Percentiles rank a stretch among this genome's conserved stretches.
These are phyloP conservation scores for Lates japonicus DNA, from an alignment of 2,797 vertebrate genomes.

Conservation along the genomic window DNA sequence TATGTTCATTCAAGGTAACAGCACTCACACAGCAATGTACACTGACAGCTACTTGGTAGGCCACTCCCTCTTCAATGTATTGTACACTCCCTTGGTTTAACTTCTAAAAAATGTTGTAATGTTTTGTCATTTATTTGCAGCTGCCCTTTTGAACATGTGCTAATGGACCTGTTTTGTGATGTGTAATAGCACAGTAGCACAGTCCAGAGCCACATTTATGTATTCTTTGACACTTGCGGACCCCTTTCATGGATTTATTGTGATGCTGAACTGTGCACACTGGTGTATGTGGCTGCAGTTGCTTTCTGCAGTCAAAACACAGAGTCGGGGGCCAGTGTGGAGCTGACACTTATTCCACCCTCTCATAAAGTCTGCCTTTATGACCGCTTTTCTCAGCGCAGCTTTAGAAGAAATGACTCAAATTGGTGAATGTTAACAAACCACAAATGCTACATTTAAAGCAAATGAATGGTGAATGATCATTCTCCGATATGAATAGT, in stretches of 20 bases:
- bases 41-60: conserved; percentile 17
- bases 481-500: conserved; percentile 59
- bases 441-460: conserved; percentile 73
- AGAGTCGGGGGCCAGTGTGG: conserved; percentile 34
- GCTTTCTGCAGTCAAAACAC: conserved; percentile 36
- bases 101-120: neutral
- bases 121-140: neutral
- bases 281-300: conserved; percentile 1
- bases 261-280: conserved; percentile 9
- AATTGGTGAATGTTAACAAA: conserved; percentile 46
- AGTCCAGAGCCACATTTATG: neutral
- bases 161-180: neutral
- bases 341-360: conserved; percentile 74
- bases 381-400: conserved; percentile 39
- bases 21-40: conserved; percentile 10
- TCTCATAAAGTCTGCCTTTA: conserved; percentile 77
- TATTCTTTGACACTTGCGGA: conserved; percentile 9
- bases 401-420: conserved; percentile 66
- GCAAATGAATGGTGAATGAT: conserved; percentile 64
- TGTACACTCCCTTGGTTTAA: conserved; percentile 25
- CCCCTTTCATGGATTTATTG: conserved; percentile 20
- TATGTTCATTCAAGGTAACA: conserved; percentile 46
- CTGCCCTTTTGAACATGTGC: neutral
- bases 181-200: neutral
- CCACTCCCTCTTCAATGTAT: conserved; percentile 48